Evolutionary conservation across 1,140 invertebrate species (phyloP), one percentile per base, ranked within the genome.

Genomic region (Lethocerus indicus): DNA sequence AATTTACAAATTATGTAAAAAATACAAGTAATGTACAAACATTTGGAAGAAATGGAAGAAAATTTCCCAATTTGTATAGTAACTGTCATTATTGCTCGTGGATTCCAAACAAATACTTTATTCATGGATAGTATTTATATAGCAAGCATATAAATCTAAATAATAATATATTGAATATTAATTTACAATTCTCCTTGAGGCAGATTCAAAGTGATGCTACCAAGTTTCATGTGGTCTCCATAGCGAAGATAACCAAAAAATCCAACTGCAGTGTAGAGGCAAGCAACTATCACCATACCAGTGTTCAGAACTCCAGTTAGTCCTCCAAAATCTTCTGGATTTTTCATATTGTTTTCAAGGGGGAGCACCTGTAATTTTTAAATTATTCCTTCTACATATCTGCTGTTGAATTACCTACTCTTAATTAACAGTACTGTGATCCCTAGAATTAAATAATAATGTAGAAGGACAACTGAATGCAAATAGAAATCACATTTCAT

Each of bases 231-330:
- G 51, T 66, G 62, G 39, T 87, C 78, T 2, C 87, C 87, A 66
- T 86, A 93, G 59, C 87, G 86, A 18, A 93, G 67, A 62, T 90
- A 93, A 14, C 88, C 89, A 67, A 87, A 93, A 66, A 91, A 92
- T 32, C 87, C 89, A 25, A 91, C 78, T 3, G 78, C 78, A 18
- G 81, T 82, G 60, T 92, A 92, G 1, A 91, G 61, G 45, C 73
- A 76, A 3, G 79, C 78, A 6, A 92, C 86, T 43, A 87, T 77
- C 1, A 82, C 74, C 88, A 93, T 92, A 18, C 81, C 82, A 9
- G 84, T 86, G 55, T 90, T 92, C 1, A 93, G 64, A 14, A 93
- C 86, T 5, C 89, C 88, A 44, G 73, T 81, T 66, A 72, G 76
- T 2, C 87, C 87, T 21, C 76, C 74, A 67, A 92, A 89, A 60